These are phyloP conservation scores for Dasypogon diadema DNA, from an alignment of 2,888 invertebrate genomes.

Conservation along the genomic window DNA sequence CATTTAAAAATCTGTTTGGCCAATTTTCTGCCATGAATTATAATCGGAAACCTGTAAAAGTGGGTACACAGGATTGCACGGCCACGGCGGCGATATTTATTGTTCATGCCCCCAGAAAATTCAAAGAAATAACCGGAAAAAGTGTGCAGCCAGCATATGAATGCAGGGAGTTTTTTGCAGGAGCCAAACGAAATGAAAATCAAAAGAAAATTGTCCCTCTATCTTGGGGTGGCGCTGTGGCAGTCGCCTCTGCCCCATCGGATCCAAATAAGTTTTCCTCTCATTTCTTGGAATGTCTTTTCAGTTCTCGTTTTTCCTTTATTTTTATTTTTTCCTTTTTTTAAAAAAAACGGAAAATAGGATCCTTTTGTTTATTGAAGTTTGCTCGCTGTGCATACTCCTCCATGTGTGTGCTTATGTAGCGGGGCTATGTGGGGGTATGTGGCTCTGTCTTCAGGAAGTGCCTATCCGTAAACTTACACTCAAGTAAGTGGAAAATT, in stretches of 20 bases:
- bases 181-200: background rate
- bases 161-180: slow-evolving; percentile 17
- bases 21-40: slow-evolving; percentile 44
- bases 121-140: slow-evolving; percentile 45
- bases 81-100: slow-evolving; percentile 14
- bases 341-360: slow-evolving; percentile 42
- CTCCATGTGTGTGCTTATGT: slow-evolving; percentile 21
- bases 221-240: slow-evolving; percentile 6
- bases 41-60: slow-evolving; percentile 41
- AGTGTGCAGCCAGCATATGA: slow-evolving; percentile 42
- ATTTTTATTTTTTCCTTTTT: background rate
- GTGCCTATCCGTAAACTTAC: slow-evolving; percentile 56
- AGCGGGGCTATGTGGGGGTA: background rate
- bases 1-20: slow-evolving; percentile 46
- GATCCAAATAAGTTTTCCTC: slow-evolving; percentile 40
- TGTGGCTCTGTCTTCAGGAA: slow-evolving; percentile 42
- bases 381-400: slow-evolving; percentile 28
- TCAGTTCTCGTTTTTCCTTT: slow-evolving; percentile 23
- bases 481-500: slow-evolving; percentile 57
- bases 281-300: slow-evolving; percentile 37
- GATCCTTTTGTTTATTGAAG: slow-evolving; percentile 47
- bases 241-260: slow-evolving; percentile 12
- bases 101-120: slow-evolving; percentile 47
- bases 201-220: slow-evolving; percentile 27
- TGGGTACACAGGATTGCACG: slow-evolving; percentile 1